Percentiles rank a stretch among this genome's conserved stretches.
Conservation (phyloP, 2,113 vertebrate genomes). For the Lampris megalopsis region DNA sequence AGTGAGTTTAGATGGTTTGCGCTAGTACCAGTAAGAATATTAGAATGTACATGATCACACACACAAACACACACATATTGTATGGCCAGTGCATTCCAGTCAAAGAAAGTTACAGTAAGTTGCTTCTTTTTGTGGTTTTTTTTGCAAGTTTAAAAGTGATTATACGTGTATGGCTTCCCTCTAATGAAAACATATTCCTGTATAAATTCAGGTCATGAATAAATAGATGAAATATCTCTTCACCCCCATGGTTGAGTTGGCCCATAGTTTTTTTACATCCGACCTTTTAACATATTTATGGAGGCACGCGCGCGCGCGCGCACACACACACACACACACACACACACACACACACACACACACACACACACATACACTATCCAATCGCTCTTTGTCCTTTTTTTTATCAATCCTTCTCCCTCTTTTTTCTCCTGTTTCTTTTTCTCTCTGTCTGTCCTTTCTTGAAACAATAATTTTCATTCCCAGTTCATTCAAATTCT, state of each 20-base stretch:
- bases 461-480: conserved; percentile 5
- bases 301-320: neutral
- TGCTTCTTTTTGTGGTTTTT: conserved; percentile 1
- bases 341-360: neutral
- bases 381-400: neutral
- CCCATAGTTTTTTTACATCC: conserved; percentile 37
- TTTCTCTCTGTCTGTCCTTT: neutral
- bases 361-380: neutral
- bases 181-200: conserved; percentile 37
- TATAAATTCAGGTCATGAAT: conserved; percentile 49
- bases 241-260: conserved; percentile 46
- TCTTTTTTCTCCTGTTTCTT: neutral
- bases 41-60: no score
- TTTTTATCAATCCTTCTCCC: neutral
- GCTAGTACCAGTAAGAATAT: no score
- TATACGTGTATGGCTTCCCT: conserved; percentile 38
- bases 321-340: conserved; percentile 3
- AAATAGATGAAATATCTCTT: conserved; percentile 58
- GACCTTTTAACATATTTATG: conserved; percentile 44
- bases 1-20: no score
- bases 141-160: conserved; percentile 57
- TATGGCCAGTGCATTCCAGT: conserved; percentile 18
- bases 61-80: neutral
- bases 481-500: neutral
- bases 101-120: neutral